Conservation (phyloP, 2,797 vertebrate species). For the Lepidocolaptes lacrymiger region DNA sequence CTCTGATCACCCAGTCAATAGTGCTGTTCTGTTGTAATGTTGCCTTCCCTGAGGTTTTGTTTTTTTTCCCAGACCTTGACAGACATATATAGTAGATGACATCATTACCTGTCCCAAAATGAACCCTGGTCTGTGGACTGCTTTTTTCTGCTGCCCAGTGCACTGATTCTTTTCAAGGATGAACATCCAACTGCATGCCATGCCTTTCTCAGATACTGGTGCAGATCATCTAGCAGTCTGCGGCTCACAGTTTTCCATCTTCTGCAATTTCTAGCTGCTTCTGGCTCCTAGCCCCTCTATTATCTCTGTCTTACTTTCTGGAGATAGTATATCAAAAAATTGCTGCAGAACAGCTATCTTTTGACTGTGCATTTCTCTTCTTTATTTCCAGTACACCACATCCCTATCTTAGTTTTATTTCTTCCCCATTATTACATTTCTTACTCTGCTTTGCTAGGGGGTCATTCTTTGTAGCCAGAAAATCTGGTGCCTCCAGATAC, state of each 20-base stretch:
- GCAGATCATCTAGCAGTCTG: constrained; percentile 7
- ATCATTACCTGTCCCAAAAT: not conserved
- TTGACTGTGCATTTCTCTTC: constrained; percentile 25
- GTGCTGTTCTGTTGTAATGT: not conserved
- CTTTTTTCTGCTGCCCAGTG: not conserved
- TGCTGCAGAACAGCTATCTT: constrained; percentile 44
- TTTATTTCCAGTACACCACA: constrained; percentile 31
- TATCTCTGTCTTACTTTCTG: constrained; percentile 52
- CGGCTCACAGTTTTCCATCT: constrained; percentile 7
- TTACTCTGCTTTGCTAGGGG: not conserved
- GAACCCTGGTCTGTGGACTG: not conserved
- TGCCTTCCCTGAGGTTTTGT: not conserved
- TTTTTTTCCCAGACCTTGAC: not conserved
- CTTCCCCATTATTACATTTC: constrained; percentile 29
- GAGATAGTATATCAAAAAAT: constrained; percentile 63
- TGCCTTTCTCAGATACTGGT: not conserved
- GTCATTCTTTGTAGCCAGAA: not conserved
- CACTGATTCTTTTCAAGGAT: not conserved
- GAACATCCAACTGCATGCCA: not conserved
- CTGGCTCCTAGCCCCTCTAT: constrained; percentile 9
- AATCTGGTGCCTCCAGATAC: not conserved
- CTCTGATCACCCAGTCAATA: not conserved
- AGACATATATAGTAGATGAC: not conserved
- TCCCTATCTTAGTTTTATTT: constrained; percentile 32
- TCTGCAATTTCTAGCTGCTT: constrained; percentile 24